Conservation (phyloP, 2,888 invertebrate genomes). For the Pyrgus malvae region DNA sequence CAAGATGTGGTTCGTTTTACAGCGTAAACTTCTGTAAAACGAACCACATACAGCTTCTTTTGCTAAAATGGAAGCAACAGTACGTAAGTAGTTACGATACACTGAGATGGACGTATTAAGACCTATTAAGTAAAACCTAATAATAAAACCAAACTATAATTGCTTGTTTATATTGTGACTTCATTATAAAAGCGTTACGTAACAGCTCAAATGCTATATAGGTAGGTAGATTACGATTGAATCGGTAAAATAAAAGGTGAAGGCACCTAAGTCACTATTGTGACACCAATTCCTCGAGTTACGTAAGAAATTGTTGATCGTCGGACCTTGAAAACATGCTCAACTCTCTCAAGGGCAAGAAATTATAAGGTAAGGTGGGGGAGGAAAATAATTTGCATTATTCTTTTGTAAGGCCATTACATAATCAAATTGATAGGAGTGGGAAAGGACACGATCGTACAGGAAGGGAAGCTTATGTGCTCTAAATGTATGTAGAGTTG, state of each 20-base stretch:
- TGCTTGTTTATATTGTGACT: neutral
- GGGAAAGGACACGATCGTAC: slow-evolving; percentile 1
- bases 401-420: too few relatives aligned
- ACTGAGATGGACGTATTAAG: too few relatives aligned
- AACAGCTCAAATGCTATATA: neutral
- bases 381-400: too few relatives aligned
- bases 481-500: slow-evolving; percentile 21
- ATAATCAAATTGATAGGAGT: neutral
- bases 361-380: too few relatives aligned
- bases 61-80: too few relatives aligned
- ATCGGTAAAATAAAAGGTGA: neutral
- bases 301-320: neutral
- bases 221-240: neutral
- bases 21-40: too few relatives aligned
- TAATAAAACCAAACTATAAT: neutral
- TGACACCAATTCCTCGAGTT: neutral
- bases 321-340: neutral
- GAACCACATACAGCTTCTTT: too few relatives aligned
- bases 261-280: neutral
- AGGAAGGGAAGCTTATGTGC: slow-evolving; percentile 3
- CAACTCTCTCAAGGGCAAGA: too few relatives aligned
- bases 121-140: too few relatives aligned
- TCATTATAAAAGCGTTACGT: neutral
- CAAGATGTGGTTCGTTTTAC: too few relatives aligned
- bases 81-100: too few relatives aligned